Percentiles rank a stretch among this genome's conserved stretches.
Conservation (phyloP, 1,140 invertebrate species). For the Elysia chlorotica region DNA sequence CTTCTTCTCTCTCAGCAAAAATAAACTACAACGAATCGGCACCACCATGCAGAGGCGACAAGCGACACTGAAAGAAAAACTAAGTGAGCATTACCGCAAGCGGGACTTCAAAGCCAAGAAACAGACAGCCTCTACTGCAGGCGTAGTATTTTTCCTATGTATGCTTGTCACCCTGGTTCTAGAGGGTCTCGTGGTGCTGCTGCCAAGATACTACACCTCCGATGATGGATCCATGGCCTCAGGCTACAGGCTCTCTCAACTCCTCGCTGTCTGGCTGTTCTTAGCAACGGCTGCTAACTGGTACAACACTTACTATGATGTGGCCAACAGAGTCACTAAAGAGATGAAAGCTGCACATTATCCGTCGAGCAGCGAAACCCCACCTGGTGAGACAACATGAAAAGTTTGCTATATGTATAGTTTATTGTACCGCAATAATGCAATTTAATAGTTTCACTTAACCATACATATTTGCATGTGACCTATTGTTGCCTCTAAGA, state of each 20-base stretch:
- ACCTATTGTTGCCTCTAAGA: no score
- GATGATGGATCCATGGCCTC: conserved; percentile 18
- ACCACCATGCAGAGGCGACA: not conserved
- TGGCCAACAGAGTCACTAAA: conserved; percentile 23
- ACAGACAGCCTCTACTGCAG: conserved; percentile 19
- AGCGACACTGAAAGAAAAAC: conserved; percentile 34
- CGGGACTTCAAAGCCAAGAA: conserved; percentile 29
- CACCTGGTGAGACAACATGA: conserved; percentile 10
- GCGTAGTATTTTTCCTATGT: conserved; percentile 28
- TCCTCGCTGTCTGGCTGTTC: conserved; percentile 23
- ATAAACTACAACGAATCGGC: not conserved
- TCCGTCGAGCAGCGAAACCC: conserved; percentile 22
- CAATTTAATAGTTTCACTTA: not conserved
- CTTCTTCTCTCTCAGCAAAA: not conserved
- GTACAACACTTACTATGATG: conserved; percentile 31
- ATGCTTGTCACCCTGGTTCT: conserved; percentile 31
- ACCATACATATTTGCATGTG: no score
- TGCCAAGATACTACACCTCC: conserved; percentile 17
- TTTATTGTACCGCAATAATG: not conserved
- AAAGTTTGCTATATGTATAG: not conserved
- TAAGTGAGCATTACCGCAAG: conserved; percentile 32
- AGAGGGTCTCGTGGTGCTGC: conserved; percentile 24
- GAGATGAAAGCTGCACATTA: conserved; percentile 25
- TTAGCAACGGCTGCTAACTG: conserved; percentile 30
- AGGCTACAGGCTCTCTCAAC: not conserved